These are phyloP conservation scores for Ectropis grisescens DNA, from an alignment of 1,140 invertebrate genomes.

Conservation along the genomic window DNA sequence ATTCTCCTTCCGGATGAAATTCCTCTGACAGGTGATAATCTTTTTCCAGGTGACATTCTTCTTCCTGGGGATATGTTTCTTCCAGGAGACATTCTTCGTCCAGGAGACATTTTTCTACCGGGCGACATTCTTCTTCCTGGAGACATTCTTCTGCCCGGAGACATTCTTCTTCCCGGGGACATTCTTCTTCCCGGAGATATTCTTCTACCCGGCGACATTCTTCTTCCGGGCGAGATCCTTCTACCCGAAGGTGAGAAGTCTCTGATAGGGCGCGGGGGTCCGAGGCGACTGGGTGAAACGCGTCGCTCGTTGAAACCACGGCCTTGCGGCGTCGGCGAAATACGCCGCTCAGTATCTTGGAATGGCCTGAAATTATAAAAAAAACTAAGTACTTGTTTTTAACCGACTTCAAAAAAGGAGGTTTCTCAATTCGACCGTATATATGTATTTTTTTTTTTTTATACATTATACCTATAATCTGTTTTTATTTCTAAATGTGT, in stretches of 20 bases:
- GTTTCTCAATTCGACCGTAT: too few relatives aligned
- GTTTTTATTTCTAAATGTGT: too few relatives aligned
- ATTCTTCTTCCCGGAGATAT: slow-evolving; percentile 5
- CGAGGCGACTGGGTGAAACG: too few relatives aligned
- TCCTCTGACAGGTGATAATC: not conserved
- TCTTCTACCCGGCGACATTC: slow-evolving; percentile 2
- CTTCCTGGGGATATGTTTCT: slow-evolving; percentile 1
- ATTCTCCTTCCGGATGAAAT: slow-evolving; percentile 3
- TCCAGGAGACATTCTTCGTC: slow-evolving; percentile 2
- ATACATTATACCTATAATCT: too few relatives aligned
- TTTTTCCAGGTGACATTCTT: slow-evolving; percentile 1
- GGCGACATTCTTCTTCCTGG: slow-evolving; percentile 7
- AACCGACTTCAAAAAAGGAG: too few relatives aligned
- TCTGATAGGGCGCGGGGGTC: too few relatives aligned
- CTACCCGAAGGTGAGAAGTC: slow-evolving; percentile 1
- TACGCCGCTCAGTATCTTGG: too few relatives aligned
- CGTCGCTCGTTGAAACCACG: too few relatives aligned
- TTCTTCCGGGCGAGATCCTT: not conserved
- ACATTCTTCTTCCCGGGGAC: slow-evolving; percentile 7
- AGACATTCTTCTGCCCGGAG: slow-evolving; percentile 6
- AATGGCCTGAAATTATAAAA: too few relatives aligned
- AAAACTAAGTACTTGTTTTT: too few relatives aligned
- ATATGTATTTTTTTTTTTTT: too few relatives aligned
- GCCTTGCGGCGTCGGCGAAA: too few relatives aligned
- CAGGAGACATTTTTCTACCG: slow-evolving; percentile 4